Evolutionary conservation across 2,888 invertebrate genomes (phyloP), one percentile per base, ranked within the genome.

Genomic region (Pyrocoelia pectoralis): DNA sequence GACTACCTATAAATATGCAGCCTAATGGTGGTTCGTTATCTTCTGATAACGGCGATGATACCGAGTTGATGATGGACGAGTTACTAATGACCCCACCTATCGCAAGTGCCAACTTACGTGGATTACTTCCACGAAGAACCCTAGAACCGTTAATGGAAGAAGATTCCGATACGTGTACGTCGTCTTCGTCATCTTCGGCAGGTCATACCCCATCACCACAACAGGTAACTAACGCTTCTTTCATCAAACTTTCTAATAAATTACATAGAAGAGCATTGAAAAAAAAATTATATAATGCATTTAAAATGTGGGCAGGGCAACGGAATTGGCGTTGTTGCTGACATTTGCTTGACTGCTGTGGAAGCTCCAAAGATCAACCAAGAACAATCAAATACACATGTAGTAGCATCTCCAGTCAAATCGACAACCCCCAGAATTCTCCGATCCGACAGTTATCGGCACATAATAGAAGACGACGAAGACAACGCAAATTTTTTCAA

Each of bases 121-220:
- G 91, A 29, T 80, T 92, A 33, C 79, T 91, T 66, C 90, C 91
- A 66, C 86, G 92, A 79, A 84, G 92, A 81, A 87, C 93, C 71
- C 82, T 94, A 75, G 94, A 94, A 78, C 93, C 94, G 52, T 84
- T 94, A 4, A 87, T 92, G 69, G 93, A 94, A 81, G 94, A 94
- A 81, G 93, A 94, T 71, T 88, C 86, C 65, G 91, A 91, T 14
- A 90, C 90, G 74, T 88, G 88, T 71, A 85, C 83, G 65, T 83
- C 84, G 67, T 77, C 81, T 1, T 77, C 81, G 4, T 76, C 80
- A 57, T 74, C 74, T 3, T 74, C 74, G 4, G 77, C 76, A 4
- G 76, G 76, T 54, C 77, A 77, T 4, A 80, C 82, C 1, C 74
- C 74, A 4, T 80, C 81, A 15, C 78, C 81, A 28, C 80, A 79